Percentiles rank a stretch among this genome's conserved stretches.
Conservation (phyloP, 2,888 invertebrate species). For the Watsonalla binaria region DNA sequence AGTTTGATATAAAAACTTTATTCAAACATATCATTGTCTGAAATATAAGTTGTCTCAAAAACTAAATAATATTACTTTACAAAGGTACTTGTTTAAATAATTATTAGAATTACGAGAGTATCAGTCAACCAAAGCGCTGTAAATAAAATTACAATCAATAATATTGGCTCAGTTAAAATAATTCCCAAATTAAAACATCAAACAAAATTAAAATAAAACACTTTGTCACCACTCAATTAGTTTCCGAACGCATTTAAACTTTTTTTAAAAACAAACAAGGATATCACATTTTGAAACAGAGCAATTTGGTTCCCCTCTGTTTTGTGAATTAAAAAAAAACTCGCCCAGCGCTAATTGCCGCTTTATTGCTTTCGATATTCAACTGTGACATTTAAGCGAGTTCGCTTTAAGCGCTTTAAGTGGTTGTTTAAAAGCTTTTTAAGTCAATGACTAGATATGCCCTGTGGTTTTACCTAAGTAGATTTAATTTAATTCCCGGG, state of each 20-base stretch:
- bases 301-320: conserved; percentile 14
- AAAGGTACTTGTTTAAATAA: too few relatives aligned
- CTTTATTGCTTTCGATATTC: conserved; percentile 41
- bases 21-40: too few relatives aligned
- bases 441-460: too few relatives aligned
- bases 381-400: conserved; percentile 42
- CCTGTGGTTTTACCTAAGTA: too few relatives aligned
- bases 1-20: too few relatives aligned
- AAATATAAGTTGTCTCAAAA: too few relatives aligned
- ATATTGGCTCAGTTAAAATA: not conserved
- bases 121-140: too few relatives aligned
- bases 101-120: too few relatives aligned
- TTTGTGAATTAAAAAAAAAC: conserved; percentile 26
- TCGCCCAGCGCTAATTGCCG: conserved; percentile 35
- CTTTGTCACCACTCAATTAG: not conserved
- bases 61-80: too few relatives aligned
- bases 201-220: not conserved
- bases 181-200: not conserved
- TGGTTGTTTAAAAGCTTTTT: conserved; percentile 14
- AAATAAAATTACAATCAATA: not conserved
- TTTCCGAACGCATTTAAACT: not conserved
- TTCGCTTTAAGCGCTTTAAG: conserved; percentile 32
- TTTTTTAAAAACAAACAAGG: conserved; percentile 22
- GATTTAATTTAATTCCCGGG: too few relatives aligned
- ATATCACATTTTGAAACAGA: conserved; percentile 22